These are phyloP conservation scores for Corapipo altera DNA, from an alignment of 2,113 vertebrate species.

Conservation along the genomic window DNA sequence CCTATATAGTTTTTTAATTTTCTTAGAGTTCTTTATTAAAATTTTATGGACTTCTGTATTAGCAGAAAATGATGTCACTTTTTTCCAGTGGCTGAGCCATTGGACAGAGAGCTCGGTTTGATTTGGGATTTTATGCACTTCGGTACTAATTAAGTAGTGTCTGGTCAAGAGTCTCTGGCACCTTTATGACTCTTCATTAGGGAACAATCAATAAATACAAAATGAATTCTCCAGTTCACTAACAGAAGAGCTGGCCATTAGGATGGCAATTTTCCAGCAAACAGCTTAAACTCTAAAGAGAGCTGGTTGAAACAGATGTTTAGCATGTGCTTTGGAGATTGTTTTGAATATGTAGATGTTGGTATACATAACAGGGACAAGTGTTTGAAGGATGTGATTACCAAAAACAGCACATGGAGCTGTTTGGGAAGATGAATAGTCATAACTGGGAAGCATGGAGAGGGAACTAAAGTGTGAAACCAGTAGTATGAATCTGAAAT, in stretches of 20 bases:
- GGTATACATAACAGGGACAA: constrained; percentile 16
- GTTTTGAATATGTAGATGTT: constrained; percentile 34
- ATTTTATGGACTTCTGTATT: constrained; percentile 8
- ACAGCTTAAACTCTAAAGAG: constrained; percentile 20
- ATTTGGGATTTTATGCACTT: constrained; percentile 36
- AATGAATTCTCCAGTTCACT: constrained; percentile 51
- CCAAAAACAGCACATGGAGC: background rate
- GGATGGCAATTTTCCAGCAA: constrained; percentile 39
- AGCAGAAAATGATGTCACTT: constrained; percentile 8
- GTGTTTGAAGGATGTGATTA: constrained; percentile 22
- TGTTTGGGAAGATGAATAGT: background rate
- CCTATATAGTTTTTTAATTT: constrained; percentile 18
- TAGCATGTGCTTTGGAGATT: background rate
- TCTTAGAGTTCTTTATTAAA: background rate
- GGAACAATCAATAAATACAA: constrained; percentile 49
- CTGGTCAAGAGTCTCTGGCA: constrained; percentile 51
- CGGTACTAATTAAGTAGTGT: constrained; percentile 54
- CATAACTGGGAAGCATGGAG: background rate
- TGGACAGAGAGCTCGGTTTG: background rate
- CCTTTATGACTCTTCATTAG: constrained; percentile 63
- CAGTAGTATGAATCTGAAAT: background rate
- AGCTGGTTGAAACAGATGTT: constrained; percentile 54
- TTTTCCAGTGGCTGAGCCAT: background rate
- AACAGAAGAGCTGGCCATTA: constrained; percentile 13
- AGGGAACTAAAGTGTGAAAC: background rate